Evolutionary conservation across 2,888 invertebrate genomes (phyloP), one percentile per base, ranked within the genome.

Genomic region (Idaea aversata): DNA sequence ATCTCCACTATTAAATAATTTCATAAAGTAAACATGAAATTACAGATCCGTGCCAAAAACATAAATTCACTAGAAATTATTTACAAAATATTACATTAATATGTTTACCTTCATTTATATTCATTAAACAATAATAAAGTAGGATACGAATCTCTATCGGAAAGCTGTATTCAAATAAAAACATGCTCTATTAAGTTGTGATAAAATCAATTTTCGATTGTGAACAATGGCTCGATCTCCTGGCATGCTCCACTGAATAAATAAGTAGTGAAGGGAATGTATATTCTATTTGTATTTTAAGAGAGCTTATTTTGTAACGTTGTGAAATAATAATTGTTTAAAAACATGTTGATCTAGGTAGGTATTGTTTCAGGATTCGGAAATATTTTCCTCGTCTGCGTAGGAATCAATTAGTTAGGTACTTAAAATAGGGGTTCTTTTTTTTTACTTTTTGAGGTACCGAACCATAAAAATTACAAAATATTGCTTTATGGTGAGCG

Each of bases 61-160:
- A 36, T 36, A 3, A 36, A 36, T 36, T 36, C 36, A 7, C 36
- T 36, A 7, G 36, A 36, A 36, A 36, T 36, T 36, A 36, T 36
- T 36, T 36, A 36, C 36, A 5, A 10, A n/a, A 36, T 7, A 10
- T 36, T 7, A 36, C 10, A 36, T 36, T 80, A 76, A 77, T 81
- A 81, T 78, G 77, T 79, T 81, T 82, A 78, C 81, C 80, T 83
- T 85, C 82, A 84, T 86, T 84, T 83, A 84, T 84, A 85, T 86
- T 86, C 85, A 85, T 86, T 83, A 84, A 77, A 80, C 82, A 82
- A 83, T 81, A 85, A 84, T 77, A 82, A 82, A 80, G 77, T 81
- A 81, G 75, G 77, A 77, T 80, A 73, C 74, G 75, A 76, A 77
- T 79, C 78, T 77, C 75, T 79, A 75, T 72, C 74, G 74, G 78